Evolutionary conservation across 2,797 vertebrate species (phyloP).

Genomic region (Lacerta viridis): DNA sequence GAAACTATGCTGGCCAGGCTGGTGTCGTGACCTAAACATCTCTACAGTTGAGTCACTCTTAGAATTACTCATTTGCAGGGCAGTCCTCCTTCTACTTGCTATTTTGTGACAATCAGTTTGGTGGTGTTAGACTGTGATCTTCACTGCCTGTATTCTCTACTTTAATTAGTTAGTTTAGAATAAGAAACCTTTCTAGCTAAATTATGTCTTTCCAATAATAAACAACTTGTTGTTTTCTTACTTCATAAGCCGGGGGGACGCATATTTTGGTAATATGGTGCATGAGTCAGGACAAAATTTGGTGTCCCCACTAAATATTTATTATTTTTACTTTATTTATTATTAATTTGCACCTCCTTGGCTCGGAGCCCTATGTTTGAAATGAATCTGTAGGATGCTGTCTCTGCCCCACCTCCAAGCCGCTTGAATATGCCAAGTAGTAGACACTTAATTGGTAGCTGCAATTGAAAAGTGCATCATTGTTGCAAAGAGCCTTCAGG

Average conservation of each 20-base stretch:
- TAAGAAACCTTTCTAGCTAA: no score
- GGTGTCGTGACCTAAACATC: conserved; percentile 18
- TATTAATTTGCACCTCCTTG: not conserved
- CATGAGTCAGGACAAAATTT: no score
- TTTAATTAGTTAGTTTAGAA: no score
- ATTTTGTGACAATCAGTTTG: not conserved
- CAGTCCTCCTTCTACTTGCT: not conserved
- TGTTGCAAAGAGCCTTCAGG: conserved; percentile 67
- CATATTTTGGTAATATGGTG: no score
- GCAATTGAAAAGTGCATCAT: conserved; percentile 64
- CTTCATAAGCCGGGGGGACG: no score
- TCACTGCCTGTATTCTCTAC: no score
- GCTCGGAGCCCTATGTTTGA: conserved; percentile 27
- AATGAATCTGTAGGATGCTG: conserved; percentile 63
- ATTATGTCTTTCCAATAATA: no score
- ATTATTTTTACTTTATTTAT: not conserved
- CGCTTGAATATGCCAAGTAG: conserved; percentile 42
- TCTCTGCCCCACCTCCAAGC: conserved; percentile 44
- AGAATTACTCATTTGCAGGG: conserved; percentile 8
- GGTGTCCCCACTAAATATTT: no score
- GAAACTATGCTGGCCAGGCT: conserved; percentile 24
- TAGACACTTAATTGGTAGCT: conserved; percentile 51
- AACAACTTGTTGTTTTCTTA: no score
- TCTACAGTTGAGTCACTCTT: conserved; percentile 21
- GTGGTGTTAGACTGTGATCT: no score